A percentile compares a stretch with the other conserved stretches of the same genome.
phyloP scores from a whole-genome alignment of 2,797 vertebrate genomes.

The Gambelia wislizenii region DNA sequence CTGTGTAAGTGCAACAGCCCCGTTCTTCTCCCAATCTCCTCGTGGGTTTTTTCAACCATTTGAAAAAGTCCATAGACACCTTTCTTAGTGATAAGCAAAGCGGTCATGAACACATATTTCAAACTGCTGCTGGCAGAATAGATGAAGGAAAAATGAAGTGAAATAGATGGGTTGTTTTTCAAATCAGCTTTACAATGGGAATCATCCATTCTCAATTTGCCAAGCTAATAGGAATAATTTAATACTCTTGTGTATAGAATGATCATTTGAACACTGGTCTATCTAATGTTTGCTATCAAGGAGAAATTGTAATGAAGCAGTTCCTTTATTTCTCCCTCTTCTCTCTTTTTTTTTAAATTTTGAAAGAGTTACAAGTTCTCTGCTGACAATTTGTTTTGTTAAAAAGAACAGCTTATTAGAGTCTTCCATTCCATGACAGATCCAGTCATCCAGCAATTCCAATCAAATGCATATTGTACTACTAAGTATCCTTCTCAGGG shows the following conservation, averaged over 20 bases:
- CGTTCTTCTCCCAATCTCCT: no score
- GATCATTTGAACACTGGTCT: not conserved
- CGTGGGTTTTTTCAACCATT: no score
- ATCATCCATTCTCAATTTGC: not conserved
- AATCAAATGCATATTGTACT: not conserved
- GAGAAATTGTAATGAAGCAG: constrained; percentile 2
- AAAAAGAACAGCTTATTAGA: not conserved
- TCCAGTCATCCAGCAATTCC: no score
- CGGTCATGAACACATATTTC: not conserved
- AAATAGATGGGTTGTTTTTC: not conserved
- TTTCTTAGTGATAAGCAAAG: constrained; percentile 10
- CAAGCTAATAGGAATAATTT: not conserved
- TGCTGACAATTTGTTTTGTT: not conserved
- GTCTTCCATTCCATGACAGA: not conserved
- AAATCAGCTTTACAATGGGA: not conserved
- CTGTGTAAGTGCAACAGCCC: no score
- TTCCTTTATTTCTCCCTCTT: not conserved
- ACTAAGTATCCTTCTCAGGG: not conserved
- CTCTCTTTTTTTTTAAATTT: not conserved
- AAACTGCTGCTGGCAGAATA: not conserved
- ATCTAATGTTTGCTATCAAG: constrained; percentile 6
- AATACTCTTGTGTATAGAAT: not conserved
- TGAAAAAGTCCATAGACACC: no score
- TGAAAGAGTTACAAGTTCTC: not conserved
- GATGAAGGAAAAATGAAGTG: not conserved